Base-by-base conservation (phyloP, 2,888 invertebrate species). In the Masnerella sp. region DNA sequence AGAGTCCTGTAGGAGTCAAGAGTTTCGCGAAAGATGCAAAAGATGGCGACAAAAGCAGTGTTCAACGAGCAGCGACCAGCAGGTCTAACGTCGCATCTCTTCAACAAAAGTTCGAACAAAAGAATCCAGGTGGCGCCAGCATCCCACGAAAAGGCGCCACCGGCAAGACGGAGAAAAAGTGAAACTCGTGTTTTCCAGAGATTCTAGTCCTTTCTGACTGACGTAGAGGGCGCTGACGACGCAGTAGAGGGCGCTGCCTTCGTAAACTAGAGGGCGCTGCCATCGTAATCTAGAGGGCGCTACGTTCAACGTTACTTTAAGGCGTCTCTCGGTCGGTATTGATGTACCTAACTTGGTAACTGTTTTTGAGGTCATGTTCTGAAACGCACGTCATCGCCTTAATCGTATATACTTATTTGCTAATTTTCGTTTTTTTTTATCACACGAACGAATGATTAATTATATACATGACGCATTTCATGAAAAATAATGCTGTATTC, bases 31-130 rank as follows among this genome's bases (percentile, higher is more conserved):
- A 80, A 67, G 72, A 80, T 58, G 17, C 67, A 9, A 64, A 68
- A 43, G 34, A 25, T 54, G 45, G 18, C 12, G 28, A 2, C 28
- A 85, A 80, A 67, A 80, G 73, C 68, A 67, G 79, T 2, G 74
- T 84, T 34, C 81, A 83, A 52, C 81, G 79, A 62, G 88, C 90
- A 18, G 88, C 91, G 2, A 86, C 84, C 40, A 88, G 88, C 76
- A 91, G 91, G 82, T 93, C 93, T 14, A 93, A 92, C 84, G 93
- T 94, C 58, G 94, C 94, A 22, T 92, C 92, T 65, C 88, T 95
- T 79, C 94, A 95, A 81, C 94, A 94, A 81, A 94, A 93, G 85
- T 95, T 94, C 83, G 94, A 95, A 65, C 67, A 76, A 51, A 40
- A 77, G 71, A 40, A 59, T 74, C 9, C 34, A 75, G 20, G 78